These are phyloP conservation scores for Salvelinus namaycush DNA, from an alignment of 2,113 vertebrate species.

Conservation along the genomic window DNA sequence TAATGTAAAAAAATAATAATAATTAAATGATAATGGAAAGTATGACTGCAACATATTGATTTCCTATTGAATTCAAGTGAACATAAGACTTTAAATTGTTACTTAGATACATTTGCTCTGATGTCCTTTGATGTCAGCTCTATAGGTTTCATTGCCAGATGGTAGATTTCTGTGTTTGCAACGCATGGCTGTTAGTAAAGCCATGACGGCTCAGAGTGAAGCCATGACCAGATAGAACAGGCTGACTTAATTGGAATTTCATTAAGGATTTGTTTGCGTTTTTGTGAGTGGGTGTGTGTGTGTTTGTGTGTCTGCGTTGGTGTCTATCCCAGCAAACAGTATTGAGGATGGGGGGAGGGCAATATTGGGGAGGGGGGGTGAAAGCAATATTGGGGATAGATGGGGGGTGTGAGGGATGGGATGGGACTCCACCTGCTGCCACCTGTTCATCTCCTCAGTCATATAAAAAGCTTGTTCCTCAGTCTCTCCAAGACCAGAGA, in stretches of 20 bases:
- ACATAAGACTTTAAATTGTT: neutral
- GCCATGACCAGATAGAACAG: conserved; percentile 60
- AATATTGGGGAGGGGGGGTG: conserved; percentile 41
- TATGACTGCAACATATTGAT: neutral
- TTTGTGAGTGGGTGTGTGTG: conserved; percentile 44
- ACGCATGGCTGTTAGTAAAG: conserved; percentile 57
- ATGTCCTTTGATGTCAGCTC: neutral
- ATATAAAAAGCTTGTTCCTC: conserved; percentile 73
- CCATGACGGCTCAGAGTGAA: conserved; percentile 37
- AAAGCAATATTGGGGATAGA: too few relatives aligned
- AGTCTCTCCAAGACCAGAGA: conserved; percentile 35
- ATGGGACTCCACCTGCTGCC: conserved; percentile 78
- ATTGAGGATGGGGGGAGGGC: conserved; percentile 16
- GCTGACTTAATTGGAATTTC: conserved; percentile 78
- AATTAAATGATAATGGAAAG: neutral
- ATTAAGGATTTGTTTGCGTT: conserved; percentile 69
- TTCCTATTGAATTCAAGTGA: neutral
- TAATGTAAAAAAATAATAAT: neutral
- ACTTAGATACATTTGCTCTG: neutral
- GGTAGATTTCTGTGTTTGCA: conserved; percentile 71
- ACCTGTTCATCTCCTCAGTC: conserved; percentile 72
- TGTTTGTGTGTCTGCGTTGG: conserved; percentile 39
- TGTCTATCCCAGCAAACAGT: conserved; percentile 25
- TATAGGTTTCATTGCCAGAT: conserved; percentile 59
- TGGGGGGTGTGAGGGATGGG: conserved; percentile 15